A percentile compares a stretch with the other conserved stretches of the same genome.
Evolutionary conservation across 1,140 invertebrate genomes (phyloP).

Genomic region (Heterodera carotae): DNA sequence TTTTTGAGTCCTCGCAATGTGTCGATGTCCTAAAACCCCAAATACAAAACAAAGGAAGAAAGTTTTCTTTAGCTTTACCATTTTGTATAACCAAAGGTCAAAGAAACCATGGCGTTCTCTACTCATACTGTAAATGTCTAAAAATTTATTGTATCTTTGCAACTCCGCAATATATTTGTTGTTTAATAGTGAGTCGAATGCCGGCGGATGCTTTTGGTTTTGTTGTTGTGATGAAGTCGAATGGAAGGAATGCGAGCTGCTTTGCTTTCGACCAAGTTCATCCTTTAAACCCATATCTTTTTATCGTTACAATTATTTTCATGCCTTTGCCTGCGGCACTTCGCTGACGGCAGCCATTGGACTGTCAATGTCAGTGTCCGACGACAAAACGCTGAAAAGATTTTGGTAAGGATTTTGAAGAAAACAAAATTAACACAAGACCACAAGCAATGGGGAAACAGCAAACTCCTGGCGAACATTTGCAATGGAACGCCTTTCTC

Average conservation of each 20-base stretch:
- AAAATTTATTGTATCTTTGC: neutral
- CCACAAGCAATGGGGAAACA: neutral
- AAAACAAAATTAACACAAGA: neutral
- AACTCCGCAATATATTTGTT: too few relatives aligned
- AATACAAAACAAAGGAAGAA: neutral
- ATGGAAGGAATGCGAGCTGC: neutral
- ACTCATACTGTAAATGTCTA: neutral
- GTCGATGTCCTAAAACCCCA: neutral
- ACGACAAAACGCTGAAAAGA: neutral
- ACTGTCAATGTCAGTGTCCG: neutral
- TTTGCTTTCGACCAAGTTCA: neutral
- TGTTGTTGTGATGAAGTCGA: too few relatives aligned
- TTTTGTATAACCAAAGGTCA: neutral
- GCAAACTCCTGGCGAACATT: slow-evolving; percentile 7
- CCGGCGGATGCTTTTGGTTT: neutral
- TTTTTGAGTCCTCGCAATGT: neutral
- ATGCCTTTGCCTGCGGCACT: too few relatives aligned
- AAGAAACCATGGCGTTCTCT: neutral
- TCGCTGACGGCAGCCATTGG: neutral
- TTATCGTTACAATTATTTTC: neutral
- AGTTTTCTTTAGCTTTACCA: neutral
- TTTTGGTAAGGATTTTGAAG: neutral
- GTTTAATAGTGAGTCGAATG: neutral
- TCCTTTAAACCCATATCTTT: neutral
- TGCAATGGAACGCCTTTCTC: neutral